Conservation (phyloP, 2,888 invertebrate species). For the Apoda limacodes region DNA sequence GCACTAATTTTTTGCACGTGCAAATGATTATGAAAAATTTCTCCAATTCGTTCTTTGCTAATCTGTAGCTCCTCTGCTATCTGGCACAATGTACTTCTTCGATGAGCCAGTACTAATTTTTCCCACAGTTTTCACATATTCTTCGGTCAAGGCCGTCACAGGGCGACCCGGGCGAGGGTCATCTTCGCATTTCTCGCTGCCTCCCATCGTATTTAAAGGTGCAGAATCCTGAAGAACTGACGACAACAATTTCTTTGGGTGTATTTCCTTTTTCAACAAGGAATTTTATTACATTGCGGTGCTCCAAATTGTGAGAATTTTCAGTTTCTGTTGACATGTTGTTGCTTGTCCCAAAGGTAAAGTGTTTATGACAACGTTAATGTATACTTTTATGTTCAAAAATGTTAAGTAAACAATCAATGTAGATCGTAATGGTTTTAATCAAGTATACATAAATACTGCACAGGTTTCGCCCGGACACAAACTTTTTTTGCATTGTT, state of each 20-base stretch:
- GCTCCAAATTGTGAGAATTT: background rate
- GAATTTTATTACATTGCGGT: too few relatives aligned
- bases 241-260: too few relatives aligned
- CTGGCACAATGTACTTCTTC: conserved; percentile 9
- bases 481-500: too few relatives aligned
- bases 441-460: too few relatives aligned
- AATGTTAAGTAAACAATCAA: too few relatives aligned
- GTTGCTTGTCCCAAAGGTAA: too few relatives aligned
- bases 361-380: too few relatives aligned
- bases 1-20: conserved; percentile 4
- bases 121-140: conserved; percentile 5
- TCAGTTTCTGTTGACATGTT: background rate
- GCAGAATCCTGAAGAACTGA: conserved; percentile 4
- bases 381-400: too few relatives aligned
- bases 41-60: background rate
- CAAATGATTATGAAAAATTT: conserved; percentile 3
- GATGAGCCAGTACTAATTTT: conserved; percentile 5
- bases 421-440: too few relatives aligned
- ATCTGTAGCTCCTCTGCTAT: conserved; percentile 4
- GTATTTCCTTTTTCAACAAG: background rate
- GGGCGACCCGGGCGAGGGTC: conserved; percentile 3
- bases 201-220: conserved; percentile 6
- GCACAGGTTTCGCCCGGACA: too few relatives aligned
- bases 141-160: conserved; percentile 5
- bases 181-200: conserved; percentile 3